phyloP scores from a whole-genome alignment of 2,113 vertebrate genomes.

The Bothrops jararaca region DNA sequence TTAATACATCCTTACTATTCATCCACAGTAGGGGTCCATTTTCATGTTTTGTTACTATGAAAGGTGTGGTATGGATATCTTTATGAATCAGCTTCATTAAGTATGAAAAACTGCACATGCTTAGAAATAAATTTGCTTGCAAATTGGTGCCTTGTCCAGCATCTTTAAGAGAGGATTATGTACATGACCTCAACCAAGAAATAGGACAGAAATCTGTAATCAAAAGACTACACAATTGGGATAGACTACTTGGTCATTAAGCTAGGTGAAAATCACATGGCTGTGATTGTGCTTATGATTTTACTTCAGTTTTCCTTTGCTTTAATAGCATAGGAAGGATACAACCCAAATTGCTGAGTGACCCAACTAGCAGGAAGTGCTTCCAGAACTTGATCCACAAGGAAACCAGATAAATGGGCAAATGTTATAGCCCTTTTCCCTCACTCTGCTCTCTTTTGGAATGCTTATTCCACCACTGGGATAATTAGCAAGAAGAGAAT shows the following conservation, averaged over 20 bases:
- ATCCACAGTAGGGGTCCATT: background rate
- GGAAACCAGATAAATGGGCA: background rate
- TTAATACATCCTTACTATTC: background rate
- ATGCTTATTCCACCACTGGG: background rate
- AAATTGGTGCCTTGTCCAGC: background rate
- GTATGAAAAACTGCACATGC: background rate
- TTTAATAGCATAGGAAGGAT: background rate
- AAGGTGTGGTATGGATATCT: background rate
- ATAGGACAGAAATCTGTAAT: background rate
- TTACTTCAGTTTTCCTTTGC: background rate
- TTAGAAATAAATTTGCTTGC: background rate
- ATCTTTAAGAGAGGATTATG: background rate
- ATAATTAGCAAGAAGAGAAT: background rate
- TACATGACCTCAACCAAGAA: background rate
- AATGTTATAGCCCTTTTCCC: background rate
- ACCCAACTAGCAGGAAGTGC: background rate
- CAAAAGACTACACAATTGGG: background rate
- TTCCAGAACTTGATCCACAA: background rate
- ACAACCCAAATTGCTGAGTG: background rate
- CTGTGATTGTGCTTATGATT: background rate
- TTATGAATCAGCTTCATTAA: background rate
- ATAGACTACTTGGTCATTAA: background rate
- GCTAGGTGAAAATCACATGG: background rate
- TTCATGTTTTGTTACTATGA: background rate
- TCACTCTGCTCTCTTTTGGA: background rate